Evolutionary conservation across 2,113 vertebrate genomes (phyloP), one percentile per base, ranked within the genome.

Genomic region (Lepisosteus oculatus): DNA sequence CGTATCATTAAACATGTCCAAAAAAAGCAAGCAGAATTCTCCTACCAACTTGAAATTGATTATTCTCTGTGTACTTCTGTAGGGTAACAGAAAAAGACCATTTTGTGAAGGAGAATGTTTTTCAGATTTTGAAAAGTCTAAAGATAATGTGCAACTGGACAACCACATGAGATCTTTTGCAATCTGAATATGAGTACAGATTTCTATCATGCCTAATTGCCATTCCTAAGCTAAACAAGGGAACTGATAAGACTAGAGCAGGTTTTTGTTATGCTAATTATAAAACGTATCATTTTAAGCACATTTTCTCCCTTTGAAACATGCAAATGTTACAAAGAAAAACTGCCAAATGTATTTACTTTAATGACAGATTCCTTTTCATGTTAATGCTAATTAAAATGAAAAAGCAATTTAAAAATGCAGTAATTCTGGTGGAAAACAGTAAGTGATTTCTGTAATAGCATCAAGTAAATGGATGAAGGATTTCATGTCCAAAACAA

Each of bases 171-270:
- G 76, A 79, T 77, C 69, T 76, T 45, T 66, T 69, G 56, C 61
- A 64, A 55, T 51, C 62, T 11, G 78, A 85, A 84, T 84, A 68
- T 69, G 15, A 85, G 85, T 69, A 43, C 29, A 54, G 13, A 47
- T 67, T 62, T 72, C 67, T 54, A 43, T 15, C 6, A 61, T 70
- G 71, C 67, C 61, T 80, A 85, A 85, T 81, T 84, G 74, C 78
- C 55, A 43, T 55, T 64, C 12, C 61, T 61, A 70, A 56, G 9
- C 70, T 77, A 81, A 85, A 84, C 78, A 85, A 84, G 79, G 61
- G 70, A 55, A 41, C 70, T 87, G 81, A 90, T 83, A 86, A 84
- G 78, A 79, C 68, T 59, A 72, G 68, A 67, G 68, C 55, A 74
- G 47, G 77, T 83, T 66, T 83, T 78, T 83, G 67, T 77, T 67